phyloP scores from a whole-genome alignment of 2,888 invertebrate species.

The Capitulum mitella region DNA sequence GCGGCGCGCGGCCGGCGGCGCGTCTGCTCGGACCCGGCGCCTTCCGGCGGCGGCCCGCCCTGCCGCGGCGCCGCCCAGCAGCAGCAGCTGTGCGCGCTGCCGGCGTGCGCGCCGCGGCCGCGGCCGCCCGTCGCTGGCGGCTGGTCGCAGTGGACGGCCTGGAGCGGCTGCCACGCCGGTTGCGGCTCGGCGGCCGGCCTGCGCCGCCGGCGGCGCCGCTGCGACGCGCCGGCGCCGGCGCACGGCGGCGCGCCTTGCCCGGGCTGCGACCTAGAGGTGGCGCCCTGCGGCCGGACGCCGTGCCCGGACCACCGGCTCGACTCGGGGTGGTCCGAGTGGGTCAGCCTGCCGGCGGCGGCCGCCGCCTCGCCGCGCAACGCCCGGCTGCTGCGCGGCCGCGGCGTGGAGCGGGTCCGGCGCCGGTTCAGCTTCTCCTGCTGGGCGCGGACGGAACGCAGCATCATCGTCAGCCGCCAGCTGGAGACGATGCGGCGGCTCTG shows the following conservation, averaged over 20 bases:
- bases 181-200: slow-evolving; percentile 30
- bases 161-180: slow-evolving; percentile 32
- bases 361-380: neutral
- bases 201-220: slow-evolving; percentile 32
- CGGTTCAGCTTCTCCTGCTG: neutral
- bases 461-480: neutral
- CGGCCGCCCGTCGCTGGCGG: neutral
- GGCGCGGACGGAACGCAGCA: neutral
- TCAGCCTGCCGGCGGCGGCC: neutral
- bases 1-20: slow-evolving; percentile 74
- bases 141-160: slow-evolving; percentile 33
- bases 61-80: slow-evolving; percentile 58
- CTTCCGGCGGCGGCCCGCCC: slow-evolving; percentile 72
- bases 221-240: slow-evolving; percentile 20
- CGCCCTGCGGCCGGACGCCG: slow-evolving; percentile 27
- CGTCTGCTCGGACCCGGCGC: slow-evolving; percentile 77
- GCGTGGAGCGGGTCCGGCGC: neutral
- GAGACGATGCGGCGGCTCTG: neutral
- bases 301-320: neutral
- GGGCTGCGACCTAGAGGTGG: slow-evolving; percentile 30
- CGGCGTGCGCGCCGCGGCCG: neutral
- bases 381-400: neutral
- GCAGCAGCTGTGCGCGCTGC: slow-evolving; percentile 14
- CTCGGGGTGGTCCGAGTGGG: neutral
- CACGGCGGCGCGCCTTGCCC: slow-evolving; percentile 27